Percentiles rank a stretch among this genome's conserved stretches.
Conservation (phyloP, 2,797 vertebrate species). For the Anabas testudineus region DNA sequence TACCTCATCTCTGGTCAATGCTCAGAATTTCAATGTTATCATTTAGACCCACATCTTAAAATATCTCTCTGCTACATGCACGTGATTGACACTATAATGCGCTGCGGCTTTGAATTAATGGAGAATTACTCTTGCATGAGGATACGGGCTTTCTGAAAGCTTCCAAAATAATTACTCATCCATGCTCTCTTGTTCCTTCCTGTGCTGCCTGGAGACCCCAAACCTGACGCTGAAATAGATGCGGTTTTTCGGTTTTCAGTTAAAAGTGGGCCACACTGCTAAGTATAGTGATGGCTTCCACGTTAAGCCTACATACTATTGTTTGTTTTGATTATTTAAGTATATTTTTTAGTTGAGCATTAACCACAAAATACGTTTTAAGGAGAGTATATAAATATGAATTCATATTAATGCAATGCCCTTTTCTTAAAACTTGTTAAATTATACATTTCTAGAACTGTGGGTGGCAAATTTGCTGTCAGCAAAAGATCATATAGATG, state of each 20-base stretch:
- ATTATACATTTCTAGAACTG: conserved; percentile 31
- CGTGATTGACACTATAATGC: conserved; percentile 60
- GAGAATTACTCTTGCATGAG: conserved; percentile 45
- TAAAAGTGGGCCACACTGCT: conserved; percentile 75
- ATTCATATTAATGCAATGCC: conserved; percentile 38
- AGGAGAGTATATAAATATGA: conserved; percentile 35
- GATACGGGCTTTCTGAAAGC: conserved; percentile 60
- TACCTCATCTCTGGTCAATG: conserved; percentile 54
- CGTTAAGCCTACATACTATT: conserved; percentile 72
- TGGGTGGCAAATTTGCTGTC: conserved; percentile 51
- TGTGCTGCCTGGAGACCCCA: conserved; percentile 79
- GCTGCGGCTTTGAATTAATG: conserved; percentile 62
- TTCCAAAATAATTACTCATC: conserved; percentile 73
- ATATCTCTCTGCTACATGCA: conserved; percentile 30
- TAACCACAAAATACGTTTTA: conserved; percentile 37
- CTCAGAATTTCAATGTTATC: conserved; percentile 39
- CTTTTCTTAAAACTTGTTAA: conserved; percentile 32
- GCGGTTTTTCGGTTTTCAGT: conserved; percentile 80
- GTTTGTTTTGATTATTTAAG: conserved; percentile 80
- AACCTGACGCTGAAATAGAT: conserved; percentile 84
- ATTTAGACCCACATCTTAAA: conserved; percentile 49
- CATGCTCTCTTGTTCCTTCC: conserved; percentile 62
- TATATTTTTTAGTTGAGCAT: conserved; percentile 59
- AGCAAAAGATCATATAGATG: conserved; percentile 39
- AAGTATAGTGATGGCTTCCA: conserved; percentile 78